A percentile compares a stretch with the other conserved stretches of the same genome.
These are phyloP conservation scores for Varanus komodoensis DNA, from an alignment of 2,113 vertebrate species.

Conservation along the genomic window DNA sequence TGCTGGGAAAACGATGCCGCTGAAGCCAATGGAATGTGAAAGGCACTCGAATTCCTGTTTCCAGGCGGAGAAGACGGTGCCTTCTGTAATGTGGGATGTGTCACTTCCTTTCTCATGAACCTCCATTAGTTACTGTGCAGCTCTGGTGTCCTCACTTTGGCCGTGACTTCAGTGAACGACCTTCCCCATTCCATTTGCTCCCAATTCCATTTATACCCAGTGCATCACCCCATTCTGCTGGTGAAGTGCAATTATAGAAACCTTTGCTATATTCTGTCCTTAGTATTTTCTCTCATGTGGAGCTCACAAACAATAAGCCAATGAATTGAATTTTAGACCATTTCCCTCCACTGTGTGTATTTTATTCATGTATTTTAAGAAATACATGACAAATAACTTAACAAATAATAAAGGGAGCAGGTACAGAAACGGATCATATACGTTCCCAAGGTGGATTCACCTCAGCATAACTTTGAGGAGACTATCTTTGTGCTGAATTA, in stretches of 20 bases:
- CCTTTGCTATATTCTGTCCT: slow-evolving; percentile 9
- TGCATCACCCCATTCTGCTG: neutral
- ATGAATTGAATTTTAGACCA: neutral
- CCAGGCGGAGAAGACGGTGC: too few species aligned
- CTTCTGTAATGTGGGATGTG: neutral
- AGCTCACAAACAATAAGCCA: neutral
- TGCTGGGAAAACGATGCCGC: too few species aligned
- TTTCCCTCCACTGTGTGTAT: neutral
- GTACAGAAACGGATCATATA: slow-evolving; percentile 25
- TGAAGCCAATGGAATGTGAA: too few species aligned
- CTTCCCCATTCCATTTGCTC: neutral
- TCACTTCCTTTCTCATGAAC: too few species aligned
- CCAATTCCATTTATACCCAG: neutral
- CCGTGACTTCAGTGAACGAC: neutral
- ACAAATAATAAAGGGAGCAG: slow-evolving; percentile 13
- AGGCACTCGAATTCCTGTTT: too few species aligned
- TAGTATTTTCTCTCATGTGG: slow-evolving; percentile 15
- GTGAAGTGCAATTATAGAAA: neutral
- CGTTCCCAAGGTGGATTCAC: slow-evolving; percentile 19
- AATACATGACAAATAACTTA: too few species aligned
- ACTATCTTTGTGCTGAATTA: neutral
- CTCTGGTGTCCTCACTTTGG: neutral
- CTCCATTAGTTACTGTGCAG: neutral
- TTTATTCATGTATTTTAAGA: neutral
- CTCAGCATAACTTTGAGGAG: slow-evolving; percentile 16